Percentiles rank a stretch among this genome's conserved stretches.
Conservation (phyloP, 2,888 invertebrate genomes). For the Leuctra nigra region DNA sequence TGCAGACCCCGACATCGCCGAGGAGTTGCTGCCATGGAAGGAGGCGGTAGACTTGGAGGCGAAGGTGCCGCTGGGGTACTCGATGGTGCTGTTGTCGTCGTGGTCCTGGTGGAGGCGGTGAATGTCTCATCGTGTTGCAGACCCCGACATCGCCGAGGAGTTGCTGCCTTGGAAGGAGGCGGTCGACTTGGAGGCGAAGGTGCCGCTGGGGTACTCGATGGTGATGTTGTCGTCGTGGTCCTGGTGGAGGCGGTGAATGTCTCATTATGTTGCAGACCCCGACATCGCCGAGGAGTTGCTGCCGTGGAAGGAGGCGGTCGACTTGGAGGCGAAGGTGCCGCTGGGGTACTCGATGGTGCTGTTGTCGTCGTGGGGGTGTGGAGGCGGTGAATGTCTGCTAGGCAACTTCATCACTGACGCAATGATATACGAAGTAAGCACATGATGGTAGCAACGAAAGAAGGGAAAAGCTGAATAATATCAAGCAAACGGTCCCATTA, state of each 20-base stretch:
- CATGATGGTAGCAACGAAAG: too few relatives aligned
- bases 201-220: slow-evolving; percentile 51
- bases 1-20: slow-evolving; percentile 54
- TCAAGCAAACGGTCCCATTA: too few relatives aligned
- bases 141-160: slow-evolving; percentile 50
- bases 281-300: slow-evolving; percentile 51
- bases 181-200: slow-evolving; percentile 49
- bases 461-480: too few relatives aligned
- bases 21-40: slow-evolving; percentile 54
- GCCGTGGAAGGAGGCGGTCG: slow-evolving; percentile 53
- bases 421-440: slow-evolving; percentile 57
- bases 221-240: too few relatives aligned
- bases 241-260: too few relatives aligned
- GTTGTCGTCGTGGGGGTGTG: slow-evolving; percentile 48
- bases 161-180: slow-evolving; percentile 52
- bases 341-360: slow-evolving; percentile 54
- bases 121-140: too few relatives aligned
- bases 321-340: slow-evolving; percentile 46
- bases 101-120: too few relatives aligned
- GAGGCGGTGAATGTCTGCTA: slow-evolving; percentile 60
- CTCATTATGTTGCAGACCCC: slow-evolving; percentile 53
- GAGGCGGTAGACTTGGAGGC: slow-evolving; percentile 49
- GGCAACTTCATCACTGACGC: slow-evolving; percentile 69
- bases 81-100: too few relatives aligned
- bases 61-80: too few relatives aligned